Evolutionary conservation across 2,888 invertebrate species (phyloP).

Genomic region (Rhagophthalmus giganteus): DNA sequence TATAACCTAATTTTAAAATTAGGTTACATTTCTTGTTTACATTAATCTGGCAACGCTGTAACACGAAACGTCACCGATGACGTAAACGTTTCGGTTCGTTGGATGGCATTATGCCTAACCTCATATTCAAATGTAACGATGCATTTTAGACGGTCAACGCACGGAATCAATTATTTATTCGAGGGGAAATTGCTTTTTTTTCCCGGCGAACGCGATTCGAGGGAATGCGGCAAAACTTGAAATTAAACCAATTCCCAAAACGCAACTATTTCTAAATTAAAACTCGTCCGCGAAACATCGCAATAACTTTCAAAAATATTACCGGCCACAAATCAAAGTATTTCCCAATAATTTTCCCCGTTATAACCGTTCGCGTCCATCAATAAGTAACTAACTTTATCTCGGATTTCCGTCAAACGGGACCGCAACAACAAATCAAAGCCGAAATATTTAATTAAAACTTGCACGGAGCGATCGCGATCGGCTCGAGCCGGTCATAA

Average conservation of each 20-base stretch:
- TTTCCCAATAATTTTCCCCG: constrained; percentile 8
- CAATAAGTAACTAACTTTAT: constrained; percentile 21
- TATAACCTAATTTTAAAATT: too few relatives aligned
- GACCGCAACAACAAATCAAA: constrained; percentile 24
- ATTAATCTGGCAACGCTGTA: too few relatives aligned
- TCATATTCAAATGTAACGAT: too few relatives aligned
- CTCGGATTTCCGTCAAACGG: constrained; percentile 10
- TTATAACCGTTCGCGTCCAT: constrained; percentile 4
- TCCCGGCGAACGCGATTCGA: background rate
- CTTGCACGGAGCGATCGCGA: constrained; percentile 19
- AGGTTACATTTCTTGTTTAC: too few relatives aligned
- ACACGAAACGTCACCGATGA: too few relatives aligned
- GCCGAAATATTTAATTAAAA: constrained; percentile 30
- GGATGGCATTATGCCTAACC: too few relatives aligned
- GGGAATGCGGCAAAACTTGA: background rate
- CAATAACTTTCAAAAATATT: constrained; percentile 1
- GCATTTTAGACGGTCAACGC: background rate
- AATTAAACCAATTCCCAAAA: background rate
- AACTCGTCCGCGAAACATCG: background rate
- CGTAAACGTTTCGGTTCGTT: too few relatives aligned
- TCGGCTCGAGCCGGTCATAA: constrained; percentile 19
- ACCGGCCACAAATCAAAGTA: background rate
- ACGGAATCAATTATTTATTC: background rate
- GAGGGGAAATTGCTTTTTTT: background rate
- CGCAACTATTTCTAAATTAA: constrained; percentile 7